These are phyloP conservation scores for Athalia circularis DNA, from an alignment of 2,888 invertebrate species.

Conservation along the genomic window DNA sequence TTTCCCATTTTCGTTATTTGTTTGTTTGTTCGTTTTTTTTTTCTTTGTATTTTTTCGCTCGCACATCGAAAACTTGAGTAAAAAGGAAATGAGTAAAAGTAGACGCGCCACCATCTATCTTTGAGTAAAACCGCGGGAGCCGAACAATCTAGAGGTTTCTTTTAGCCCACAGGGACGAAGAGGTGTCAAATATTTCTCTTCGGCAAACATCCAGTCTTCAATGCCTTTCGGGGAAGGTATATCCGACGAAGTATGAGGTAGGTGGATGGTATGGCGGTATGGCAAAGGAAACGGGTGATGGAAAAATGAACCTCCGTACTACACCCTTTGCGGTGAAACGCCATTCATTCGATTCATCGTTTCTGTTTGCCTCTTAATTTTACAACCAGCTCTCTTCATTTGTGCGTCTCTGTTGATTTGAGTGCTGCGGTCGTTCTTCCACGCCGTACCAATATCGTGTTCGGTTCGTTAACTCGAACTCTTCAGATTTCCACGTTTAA, in stretches of 20 bases:
- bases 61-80: background rate
- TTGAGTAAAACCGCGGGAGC: background rate
- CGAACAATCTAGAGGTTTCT: conserved; percentile 38
- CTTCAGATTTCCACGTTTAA: background rate
- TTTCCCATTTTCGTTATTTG: too few relatives aligned
- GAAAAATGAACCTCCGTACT: background rate
- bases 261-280: conserved; percentile 1
- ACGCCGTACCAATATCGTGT: background rate
- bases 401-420: conserved; percentile 40
- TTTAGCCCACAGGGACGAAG: conserved; percentile 37
- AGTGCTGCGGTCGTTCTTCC: conserved; percentile 2
- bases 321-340: too few relatives aligned
- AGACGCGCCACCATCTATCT: conserved; percentile 11
- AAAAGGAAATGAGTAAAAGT: conserved; percentile 10
- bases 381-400: background rate
- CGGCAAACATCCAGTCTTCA: conserved; percentile 46
- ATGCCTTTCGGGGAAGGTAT: conserved; percentile 40
- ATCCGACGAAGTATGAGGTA: conserved; percentile 43
- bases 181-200: conserved; percentile 26
- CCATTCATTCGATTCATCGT: too few relatives aligned
- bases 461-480: conserved; percentile 17
- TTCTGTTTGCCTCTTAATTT: background rate
- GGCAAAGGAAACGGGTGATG: background rate
- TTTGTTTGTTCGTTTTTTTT: too few relatives aligned
- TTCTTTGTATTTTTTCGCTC: too few relatives aligned